Base-by-base conservation (phyloP, 2,113 vertebrate species). In the Brachyhypopomus gauderio region DNA sequence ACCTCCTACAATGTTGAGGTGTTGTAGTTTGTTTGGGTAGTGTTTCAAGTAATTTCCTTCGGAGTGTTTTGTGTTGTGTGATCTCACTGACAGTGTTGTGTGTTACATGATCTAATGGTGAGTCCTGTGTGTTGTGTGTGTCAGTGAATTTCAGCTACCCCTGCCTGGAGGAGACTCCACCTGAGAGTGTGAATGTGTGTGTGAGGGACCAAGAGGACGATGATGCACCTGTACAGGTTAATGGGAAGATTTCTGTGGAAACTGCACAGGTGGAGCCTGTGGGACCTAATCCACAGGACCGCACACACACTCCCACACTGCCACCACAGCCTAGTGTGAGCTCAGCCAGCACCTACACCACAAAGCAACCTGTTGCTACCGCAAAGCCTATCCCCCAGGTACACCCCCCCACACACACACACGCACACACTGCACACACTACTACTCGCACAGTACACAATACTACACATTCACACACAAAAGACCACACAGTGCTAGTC, bases 81-180 rank as follows among this genome's bases (percentile, higher is more conserved):
- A 41, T 8, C 5, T 41, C 41, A 41, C 41, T 41, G 41, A 41
- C 1, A 6, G 41, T 41, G 9, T 5, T 52, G 77, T 72, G n/a
- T 79, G 69, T 55, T 55, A 55, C 30, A 22, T 36, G 64, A 30
- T 71, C 16, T 70, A 36, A n/a, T 41, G 19, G 9, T 1, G 20
- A 25, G 3, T 22, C 2, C 8, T 72, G n/a, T 20, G 2, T 72
- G 45, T 16, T 60, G 9, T 71, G 25, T 69, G 30, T 85, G 86
- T 90, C 85, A 99, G 98, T 99, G 93, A 94, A 98, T 89, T 98
- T 99, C 86, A 97, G 94, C 41, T 99, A 99, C 70, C 98, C 98
- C 0, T 95, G 96, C 19, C 90, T 99, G 77, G 97, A 98, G 88
- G 98, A 99, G 78, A 90, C 62, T 45, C 72, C 60, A 2, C 45